These are phyloP conservation scores for Harmothoe impar DNA, from an alignment of 2,888 invertebrate species.

Conservation along the genomic window DNA sequence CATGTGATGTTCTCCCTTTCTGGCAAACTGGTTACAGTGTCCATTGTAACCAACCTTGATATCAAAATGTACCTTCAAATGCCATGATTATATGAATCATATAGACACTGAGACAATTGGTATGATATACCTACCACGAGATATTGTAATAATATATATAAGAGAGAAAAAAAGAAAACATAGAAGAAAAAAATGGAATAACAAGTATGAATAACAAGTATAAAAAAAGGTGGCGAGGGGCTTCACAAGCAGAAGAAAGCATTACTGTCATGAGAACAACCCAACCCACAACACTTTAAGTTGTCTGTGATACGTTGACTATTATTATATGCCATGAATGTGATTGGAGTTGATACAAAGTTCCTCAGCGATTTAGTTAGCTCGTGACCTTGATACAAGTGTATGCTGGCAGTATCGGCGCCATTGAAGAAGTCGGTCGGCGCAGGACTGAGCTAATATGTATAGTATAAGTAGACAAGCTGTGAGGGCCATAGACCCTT, in stretches of 20 bases:
- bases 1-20: conserved; percentile 20
- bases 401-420: not conserved
- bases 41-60: conserved; percentile 18
- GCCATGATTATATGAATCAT: not conserved
- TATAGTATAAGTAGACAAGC: not conserved
- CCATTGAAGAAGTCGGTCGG: not conserved
- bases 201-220: not conserved
- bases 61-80: not conserved
- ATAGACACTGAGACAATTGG: not conserved
- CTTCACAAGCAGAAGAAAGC: not conserved
- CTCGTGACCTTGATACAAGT: not conserved
- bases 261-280: conserved; percentile 1
- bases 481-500: not conserved
- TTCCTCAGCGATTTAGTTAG: conserved; percentile 26
- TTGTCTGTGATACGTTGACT: conserved; percentile 55
- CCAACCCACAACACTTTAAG: conserved; percentile 51
- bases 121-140: not conserved
- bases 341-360: conserved; percentile 36
- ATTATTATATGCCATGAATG: conserved; percentile 50
- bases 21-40: conserved; percentile 18
- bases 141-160: not conserved
- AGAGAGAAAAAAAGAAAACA: not conserved
- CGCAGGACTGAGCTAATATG: not conserved
- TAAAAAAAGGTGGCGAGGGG: not conserved
- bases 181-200: not conserved